A percentile compares a stretch with the other conserved stretches of the same genome.
phyloP scores from a whole-genome alignment of 2,888 invertebrate genomes.

The Polymixis flavicincta region DNA sequence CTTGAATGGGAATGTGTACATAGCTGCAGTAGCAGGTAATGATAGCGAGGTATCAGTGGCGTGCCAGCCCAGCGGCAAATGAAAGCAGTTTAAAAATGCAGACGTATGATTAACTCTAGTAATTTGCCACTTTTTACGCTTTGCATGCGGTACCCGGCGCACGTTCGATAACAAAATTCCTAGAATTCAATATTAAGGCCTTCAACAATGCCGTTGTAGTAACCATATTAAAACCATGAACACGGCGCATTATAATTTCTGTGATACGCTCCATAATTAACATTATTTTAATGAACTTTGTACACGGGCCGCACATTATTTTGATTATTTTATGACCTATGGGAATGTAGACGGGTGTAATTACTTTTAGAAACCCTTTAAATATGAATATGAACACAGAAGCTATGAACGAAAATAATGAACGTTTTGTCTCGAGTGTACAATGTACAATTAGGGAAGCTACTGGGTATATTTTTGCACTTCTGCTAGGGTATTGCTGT shows the following conservation, averaged over 20 bases:
- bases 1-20: conserved; percentile 48
- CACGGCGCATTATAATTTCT: conserved; percentile 52
- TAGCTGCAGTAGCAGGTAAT: conserved; percentile 50
- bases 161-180: conserved; percentile 66
- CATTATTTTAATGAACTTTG: conserved; percentile 63
- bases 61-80: conserved; percentile 62
- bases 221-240: conserved; percentile 49
- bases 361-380: conserved; percentile 60
- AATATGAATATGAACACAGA: conserved; percentile 45
- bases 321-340: conserved; percentile 65
- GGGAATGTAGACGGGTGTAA: conserved; percentile 59
- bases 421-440: conserved; percentile 25
- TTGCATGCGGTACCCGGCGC: conserved; percentile 68
- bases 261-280: conserved; percentile 63
- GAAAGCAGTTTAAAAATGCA: conserved; percentile 72
- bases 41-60: conserved; percentile 60
- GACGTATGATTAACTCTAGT: conserved; percentile 77
- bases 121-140: conserved; percentile 75
- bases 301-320: conserved; percentile 53
- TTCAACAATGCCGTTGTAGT: conserved; percentile 57
- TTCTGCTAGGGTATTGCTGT: conserved; percentile 6
- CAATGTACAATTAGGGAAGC: conserved; percentile 39
- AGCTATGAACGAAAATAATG: conserved; percentile 45
- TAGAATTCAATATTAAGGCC: conserved; percentile 72
- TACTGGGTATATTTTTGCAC: conserved; percentile 26